Base-by-base conservation (phyloP, 2,113 vertebrate species). In the Channa argus region DNA sequence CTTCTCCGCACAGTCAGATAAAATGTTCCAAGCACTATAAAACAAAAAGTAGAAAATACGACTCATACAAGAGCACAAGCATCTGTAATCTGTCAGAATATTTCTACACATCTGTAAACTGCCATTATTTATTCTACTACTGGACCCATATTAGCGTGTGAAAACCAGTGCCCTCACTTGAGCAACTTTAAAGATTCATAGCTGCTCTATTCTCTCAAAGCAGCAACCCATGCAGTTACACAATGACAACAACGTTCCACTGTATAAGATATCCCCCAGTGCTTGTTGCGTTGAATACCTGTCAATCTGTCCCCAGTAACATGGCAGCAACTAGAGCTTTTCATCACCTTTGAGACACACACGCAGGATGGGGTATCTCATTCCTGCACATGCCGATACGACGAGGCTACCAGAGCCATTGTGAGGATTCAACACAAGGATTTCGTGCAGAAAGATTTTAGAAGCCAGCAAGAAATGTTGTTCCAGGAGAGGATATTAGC, bases 371-470 rank as follows among this genome's bases (percentile, higher is more conserved):
- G 36, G 72, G 78, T 88, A 79, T 90, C 91, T 56, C 10, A 64
- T 92, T 89, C 80, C 88, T 64, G 55, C 45, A 63, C 63, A 65
- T 65, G 55, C 49, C 56, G 73, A 77, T 15, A 38, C 71, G 63
- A n/a, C 4, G 62, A 71, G 51, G 67, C 77, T 41, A 38, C 88
- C 76, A 84, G 85, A 92, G 69, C 71, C 83, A 56, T 67, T 55
- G 51, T 14, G 5, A 54, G 70, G 73, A 77, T 76, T 65, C 56
- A 68, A 50, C 73, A 58, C 71, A 83, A 74, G 70, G 65, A 50
- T 72, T 77, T 75, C 68, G 63, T 54, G 74, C 64, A 90, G 81
- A 89, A 88, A 89, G 86, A 87, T 89, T 89, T 90, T 83, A 92
- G 84, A 85, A 88, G 79, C 77, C 39, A 44, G 78, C 51, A 68